Evolutionary conservation across 2,113 vertebrate genomes (phyloP).

Genomic region (Phrynocephalus versicolor): DNA sequence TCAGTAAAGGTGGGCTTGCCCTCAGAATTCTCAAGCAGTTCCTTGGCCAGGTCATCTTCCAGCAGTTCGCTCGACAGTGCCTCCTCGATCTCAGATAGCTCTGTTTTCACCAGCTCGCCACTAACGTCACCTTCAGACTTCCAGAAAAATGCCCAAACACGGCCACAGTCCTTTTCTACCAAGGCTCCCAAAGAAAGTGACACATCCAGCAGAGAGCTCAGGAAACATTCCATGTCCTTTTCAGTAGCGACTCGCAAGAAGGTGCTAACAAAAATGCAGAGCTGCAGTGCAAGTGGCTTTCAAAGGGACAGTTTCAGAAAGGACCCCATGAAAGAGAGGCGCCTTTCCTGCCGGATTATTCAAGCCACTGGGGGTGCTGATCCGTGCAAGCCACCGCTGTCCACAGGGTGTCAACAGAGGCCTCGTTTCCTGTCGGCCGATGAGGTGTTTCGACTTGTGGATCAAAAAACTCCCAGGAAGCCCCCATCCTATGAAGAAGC

Average conservation of each 20-base stretch:
- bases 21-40: conserved; percentile 35
- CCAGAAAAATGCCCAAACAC: conserved; percentile 68
- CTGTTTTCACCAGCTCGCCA: conserved; percentile 85
- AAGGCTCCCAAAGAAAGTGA: conserved; percentile 64
- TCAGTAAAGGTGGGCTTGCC: conserved; percentile 61
- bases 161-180: conserved; percentile 69
- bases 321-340: conserved; percentile 74
- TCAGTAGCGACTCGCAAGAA: conserved; percentile 76
- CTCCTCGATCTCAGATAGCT: conserved; percentile 80
- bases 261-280: conserved; percentile 75
- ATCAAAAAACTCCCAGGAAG: conserved; percentile 75
- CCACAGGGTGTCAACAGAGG: conserved; percentile 32
- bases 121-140: conserved; percentile 79
- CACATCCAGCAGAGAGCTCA: conserved; percentile 69
- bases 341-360: conserved; percentile 81
- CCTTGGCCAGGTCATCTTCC: conserved; percentile 73
- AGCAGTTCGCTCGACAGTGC: conserved; percentile 80
- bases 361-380: conserved; percentile 73
- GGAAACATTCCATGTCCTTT: conserved; percentile 81
- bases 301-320: conserved; percentile 74
- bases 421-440: conserved; percentile 77
- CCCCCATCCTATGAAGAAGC: conserved; percentile 90
- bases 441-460: conserved; percentile 83
- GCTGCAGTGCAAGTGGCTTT: conserved; percentile 63
- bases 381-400: conserved; percentile 37